Evolutionary conservation across 1,140 invertebrate species (phyloP), one percentile per base, ranked within the genome.

Genomic region (Bursaphelenchus mucronatus): DNA sequence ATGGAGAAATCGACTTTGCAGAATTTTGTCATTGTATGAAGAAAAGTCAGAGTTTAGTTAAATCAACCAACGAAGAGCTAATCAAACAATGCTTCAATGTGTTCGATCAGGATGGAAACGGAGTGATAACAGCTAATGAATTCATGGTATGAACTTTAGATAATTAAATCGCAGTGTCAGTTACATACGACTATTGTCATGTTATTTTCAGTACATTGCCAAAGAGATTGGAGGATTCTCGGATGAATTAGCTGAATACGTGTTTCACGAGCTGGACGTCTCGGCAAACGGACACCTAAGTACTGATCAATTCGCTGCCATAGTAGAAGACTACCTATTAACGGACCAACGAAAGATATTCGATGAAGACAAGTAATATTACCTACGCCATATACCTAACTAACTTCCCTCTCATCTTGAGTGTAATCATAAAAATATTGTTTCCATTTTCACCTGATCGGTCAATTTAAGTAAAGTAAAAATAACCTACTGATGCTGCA

Each of bases 21-120:
- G 78, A 80, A 58, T 80, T 80, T 59, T 80, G 78, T 57, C 75
- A 79, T 30, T 81, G 79, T 63, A 78, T 80, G 74, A 81, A 80
- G 63, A 73, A 72, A 41, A 68, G 67, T 17, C 76, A 81, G 63
- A 79, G 50, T 15, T 57, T 72, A 17, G 66, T 59, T 9, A 73
- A 71, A 47, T 58, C 61, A n/a, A 76, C 70, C 11, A 80, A 80
- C 64, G 79, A 80, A 47, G 78, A 80, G 56, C 52, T 80, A 11
- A 69, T 75, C 44, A 54, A 69, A n/a, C 74, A 81, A 57, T 80
- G 78, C 56, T 80, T 80, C 50, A 68, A 80, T 21, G 68, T 80
- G 9, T 81, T 80, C 51, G 78, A 80, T 56, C 78, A 80, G 61
- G 78, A 80, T 50, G 30, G 70, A 0, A 80, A 80, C 64, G 78